These are phyloP conservation scores for Ophion obscuratus DNA, from an alignment of 2,888 invertebrate species.

Conservation along the genomic window DNA sequence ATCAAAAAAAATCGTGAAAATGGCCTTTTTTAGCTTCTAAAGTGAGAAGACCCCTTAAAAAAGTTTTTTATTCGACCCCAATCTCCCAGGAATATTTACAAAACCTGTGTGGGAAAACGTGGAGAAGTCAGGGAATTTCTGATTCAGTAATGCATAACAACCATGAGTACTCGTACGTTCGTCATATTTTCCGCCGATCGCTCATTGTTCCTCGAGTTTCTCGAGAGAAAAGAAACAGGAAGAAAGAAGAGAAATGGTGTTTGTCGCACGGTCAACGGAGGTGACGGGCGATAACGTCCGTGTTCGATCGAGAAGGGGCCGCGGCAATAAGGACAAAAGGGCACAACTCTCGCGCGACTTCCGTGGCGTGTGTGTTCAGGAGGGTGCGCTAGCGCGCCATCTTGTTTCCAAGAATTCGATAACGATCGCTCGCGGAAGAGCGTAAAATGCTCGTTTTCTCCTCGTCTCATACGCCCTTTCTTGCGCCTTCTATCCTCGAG, in stretches of 20 bases:
- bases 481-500: not conserved
- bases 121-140: too few species aligned
- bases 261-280: constrained; percentile 1
- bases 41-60: too few species aligned
- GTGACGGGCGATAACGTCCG: not conserved
- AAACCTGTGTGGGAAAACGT: too few species aligned
- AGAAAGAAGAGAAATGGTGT: not conserved
- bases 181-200: too few species aligned
- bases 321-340: not conserved
- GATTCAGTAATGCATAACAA: too few species aligned
- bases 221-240: not conserved
- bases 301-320: too few species aligned
- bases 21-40: too few species aligned
- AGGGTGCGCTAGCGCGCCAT: not conserved
- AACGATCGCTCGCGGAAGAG: not conserved
- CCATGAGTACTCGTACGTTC: too few species aligned
- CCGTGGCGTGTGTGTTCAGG: too few species aligned
- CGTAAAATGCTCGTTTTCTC: not conserved
- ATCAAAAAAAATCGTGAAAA: too few species aligned
- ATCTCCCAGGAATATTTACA: too few species aligned
- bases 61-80: too few species aligned
- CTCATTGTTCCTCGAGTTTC: not conserved
- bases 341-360: constrained; percentile 1
- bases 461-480: not conserved
- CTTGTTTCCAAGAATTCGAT: constrained; percentile 16